These are phyloP conservation scores for Lordiphosa stackelbergi DNA, from an alignment of 1,140 invertebrate species.

Conservation along the genomic window DNA sequence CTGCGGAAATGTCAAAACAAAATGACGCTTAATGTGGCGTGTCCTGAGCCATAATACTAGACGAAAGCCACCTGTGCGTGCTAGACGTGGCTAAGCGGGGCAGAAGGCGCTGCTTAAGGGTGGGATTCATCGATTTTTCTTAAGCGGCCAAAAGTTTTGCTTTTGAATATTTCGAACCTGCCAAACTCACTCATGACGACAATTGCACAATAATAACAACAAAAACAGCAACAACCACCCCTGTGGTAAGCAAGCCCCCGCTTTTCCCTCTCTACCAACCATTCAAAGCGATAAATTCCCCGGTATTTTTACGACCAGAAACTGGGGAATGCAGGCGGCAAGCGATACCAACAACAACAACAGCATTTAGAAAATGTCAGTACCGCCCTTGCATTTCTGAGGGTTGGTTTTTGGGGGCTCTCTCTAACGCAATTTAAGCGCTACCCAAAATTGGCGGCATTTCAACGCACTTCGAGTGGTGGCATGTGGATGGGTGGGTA, in stretches of 20 bases:
- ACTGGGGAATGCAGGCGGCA: conserved; percentile 52
- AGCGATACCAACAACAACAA: conserved; percentile 25
- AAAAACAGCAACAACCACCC: conserved; percentile 21
- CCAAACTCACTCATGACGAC: conserved; percentile 55
- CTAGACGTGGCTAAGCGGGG: not conserved
- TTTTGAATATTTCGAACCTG: conserved; percentile 36
- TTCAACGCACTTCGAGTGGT: conserved; percentile 61
- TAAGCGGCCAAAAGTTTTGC: conserved; percentile 52
- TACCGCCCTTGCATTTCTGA: conserved; percentile 1
- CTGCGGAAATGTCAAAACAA: conserved; percentile 62
- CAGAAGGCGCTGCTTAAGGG: not conserved
- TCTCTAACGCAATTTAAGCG: conserved; percentile 62
- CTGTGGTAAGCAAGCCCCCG: conserved; percentile 23
- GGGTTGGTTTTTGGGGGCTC: conserved; percentile 12
- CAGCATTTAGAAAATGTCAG: conserved; percentile 11
- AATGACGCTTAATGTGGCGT: conserved; percentile 69
- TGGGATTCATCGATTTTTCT: conserved; percentile 64
- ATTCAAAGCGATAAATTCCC: conserved; percentile 69
- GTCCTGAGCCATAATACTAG: conserved; percentile 30
- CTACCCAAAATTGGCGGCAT: conserved; percentile 61
- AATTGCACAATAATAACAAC: conserved; percentile 51
- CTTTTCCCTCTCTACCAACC: conserved; percentile 10
- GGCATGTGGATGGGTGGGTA: conserved; percentile 47
- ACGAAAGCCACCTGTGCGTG: conserved; percentile 32
- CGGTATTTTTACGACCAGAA: conserved; percentile 58